phyloP scores from a whole-genome alignment of 2,888 invertebrate genomes.

The Microplitis deprimator region DNA sequence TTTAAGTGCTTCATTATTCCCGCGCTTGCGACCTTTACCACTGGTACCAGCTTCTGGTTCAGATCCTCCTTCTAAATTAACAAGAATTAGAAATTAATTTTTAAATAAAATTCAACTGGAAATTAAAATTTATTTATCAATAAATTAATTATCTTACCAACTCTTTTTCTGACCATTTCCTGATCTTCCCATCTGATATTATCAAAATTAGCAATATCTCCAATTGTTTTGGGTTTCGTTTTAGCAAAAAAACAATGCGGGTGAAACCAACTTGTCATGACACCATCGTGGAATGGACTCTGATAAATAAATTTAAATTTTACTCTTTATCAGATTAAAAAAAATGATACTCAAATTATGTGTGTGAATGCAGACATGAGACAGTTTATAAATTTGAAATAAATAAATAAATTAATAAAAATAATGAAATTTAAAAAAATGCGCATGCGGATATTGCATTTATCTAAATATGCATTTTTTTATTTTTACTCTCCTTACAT shows the following conservation, averaged over 20 bases:
- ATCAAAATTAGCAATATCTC: conserved; percentile 87
- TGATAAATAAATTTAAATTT: conserved; percentile 68
- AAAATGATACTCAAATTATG: neutral
- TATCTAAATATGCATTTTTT: too few relatives aligned
- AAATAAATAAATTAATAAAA: too few relatives aligned
- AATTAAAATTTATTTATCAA: neutral
- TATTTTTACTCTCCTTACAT: too few relatives aligned
- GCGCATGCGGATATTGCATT: too few relatives aligned
- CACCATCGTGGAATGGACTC: conserved; percentile 91
- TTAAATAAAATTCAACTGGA: neutral
- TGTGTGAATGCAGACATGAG: too few relatives aligned
- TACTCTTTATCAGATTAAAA: neutral
- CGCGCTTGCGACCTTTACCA: conserved; percentile 74
- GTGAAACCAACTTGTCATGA: conserved; percentile 91
- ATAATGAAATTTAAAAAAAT: too few relatives aligned
- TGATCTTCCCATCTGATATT: conserved; percentile 88
- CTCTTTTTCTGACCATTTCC: conserved; percentile 79
- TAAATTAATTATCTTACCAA: conserved; percentile 74
- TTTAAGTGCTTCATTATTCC: conserved; percentile 72
- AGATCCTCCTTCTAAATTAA: conserved; percentile 37
- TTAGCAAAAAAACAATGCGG: conserved; percentile 78
- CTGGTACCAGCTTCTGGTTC: conserved; percentile 67
- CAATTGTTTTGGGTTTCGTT: conserved; percentile 80
- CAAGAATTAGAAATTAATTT: neutral
- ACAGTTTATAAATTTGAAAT: too few relatives aligned